Conservation (phyloP, 2,888 invertebrate species). For the Hypercompe scribonia region DNA sequence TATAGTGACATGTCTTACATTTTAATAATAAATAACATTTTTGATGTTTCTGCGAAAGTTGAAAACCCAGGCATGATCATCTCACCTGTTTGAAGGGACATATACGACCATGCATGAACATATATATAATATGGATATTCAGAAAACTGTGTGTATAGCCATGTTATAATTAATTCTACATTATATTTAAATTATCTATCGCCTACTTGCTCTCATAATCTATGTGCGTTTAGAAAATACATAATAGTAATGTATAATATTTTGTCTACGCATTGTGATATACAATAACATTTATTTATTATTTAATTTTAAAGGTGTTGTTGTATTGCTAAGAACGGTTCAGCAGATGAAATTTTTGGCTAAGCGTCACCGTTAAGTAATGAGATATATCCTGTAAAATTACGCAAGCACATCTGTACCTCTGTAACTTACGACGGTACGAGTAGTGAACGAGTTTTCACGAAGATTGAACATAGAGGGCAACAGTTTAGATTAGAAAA, state of each 20-base stretch:
- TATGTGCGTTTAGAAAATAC: no score
- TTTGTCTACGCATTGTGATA: no score
- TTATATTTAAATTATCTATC: neutral
- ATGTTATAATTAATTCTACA: neutral
- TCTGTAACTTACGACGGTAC: slow-evolving; percentile 37
- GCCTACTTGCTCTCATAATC: no score
- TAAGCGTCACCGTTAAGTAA: neutral
- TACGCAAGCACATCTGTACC: slow-evolving; percentile 20
- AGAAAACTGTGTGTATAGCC: no score
- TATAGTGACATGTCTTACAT: no score
- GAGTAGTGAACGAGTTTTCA: slow-evolving; percentile 60
- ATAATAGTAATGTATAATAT: no score
- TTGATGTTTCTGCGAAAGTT: no score
- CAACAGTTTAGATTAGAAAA: slow-evolving; percentile 85
- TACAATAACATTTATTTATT: neutral
- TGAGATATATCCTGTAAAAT: slow-evolving; percentile 24
- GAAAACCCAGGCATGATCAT: neutral
- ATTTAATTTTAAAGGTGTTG: neutral
- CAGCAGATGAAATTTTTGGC: neutral
- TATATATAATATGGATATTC: no score
- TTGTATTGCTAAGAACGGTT: neutral
- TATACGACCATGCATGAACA: no score
- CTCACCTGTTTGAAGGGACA: neutral
- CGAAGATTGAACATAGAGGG: slow-evolving; percentile 73
- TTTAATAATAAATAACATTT: neutral